Percentiles rank a stretch among this genome's conserved stretches.
phyloP scores from a whole-genome alignment of 2,113 vertebrate species.

The Aythya baeri region DNA sequence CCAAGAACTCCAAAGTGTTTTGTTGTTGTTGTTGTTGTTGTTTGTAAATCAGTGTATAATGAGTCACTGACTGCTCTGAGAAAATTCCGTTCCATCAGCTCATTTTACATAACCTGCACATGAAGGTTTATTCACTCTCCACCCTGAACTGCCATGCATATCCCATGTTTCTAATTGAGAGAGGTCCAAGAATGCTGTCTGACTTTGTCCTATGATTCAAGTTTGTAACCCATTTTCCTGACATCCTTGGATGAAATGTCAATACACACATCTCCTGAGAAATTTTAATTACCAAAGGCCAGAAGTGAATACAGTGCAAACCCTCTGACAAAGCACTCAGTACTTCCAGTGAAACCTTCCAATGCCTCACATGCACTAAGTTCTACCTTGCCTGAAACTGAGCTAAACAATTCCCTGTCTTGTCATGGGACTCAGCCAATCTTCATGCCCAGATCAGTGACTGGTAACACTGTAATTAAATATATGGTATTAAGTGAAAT shows the following conservation, averaged over 20 bases:
- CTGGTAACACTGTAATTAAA: neutral
- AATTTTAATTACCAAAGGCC: neutral
- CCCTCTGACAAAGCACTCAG: neutral
- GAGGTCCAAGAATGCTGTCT: neutral
- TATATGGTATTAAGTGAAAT: neutral
- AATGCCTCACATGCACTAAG: neutral
- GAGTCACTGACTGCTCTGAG: neutral
- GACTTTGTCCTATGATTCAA: neutral
- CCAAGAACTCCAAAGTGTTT: neutral
- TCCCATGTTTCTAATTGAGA: neutral
- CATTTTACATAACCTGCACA: neutral
- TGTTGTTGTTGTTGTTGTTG: neutral
- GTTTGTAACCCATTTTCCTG: neutral
- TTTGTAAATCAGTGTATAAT: neutral
- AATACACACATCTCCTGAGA: neutral
- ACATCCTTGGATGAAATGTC: neutral
- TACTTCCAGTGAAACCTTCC: neutral
- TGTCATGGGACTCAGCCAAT: neutral
- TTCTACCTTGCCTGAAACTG: neutral
- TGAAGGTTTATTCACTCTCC: neutral
- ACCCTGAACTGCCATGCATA: neutral
- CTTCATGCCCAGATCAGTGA: neutral
- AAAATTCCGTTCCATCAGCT: neutral
- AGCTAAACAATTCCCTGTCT: neutral
- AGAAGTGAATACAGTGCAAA: neutral